phyloP scores from a whole-genome alignment of 2,797 vertebrate genomes.

The Lepilemur septentrionalis region DNA sequence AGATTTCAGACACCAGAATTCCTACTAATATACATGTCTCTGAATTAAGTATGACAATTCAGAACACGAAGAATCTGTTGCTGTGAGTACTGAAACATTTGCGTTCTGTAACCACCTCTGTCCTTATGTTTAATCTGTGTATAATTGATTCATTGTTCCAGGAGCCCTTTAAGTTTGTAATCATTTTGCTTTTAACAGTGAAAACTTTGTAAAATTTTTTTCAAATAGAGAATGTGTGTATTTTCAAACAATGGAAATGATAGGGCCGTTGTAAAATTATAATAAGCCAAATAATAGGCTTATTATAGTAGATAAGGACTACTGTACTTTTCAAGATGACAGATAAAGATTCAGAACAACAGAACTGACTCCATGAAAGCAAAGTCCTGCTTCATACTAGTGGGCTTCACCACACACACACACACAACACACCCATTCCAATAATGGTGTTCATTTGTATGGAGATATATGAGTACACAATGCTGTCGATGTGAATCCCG shows the following conservation, averaged over 20 bases:
- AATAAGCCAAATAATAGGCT: background rate
- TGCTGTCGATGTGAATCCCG: background rate
- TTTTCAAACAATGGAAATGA: background rate
- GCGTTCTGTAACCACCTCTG: background rate
- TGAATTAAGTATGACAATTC: background rate
- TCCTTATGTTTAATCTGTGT: background rate
- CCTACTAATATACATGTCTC: background rate
- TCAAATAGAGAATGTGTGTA: background rate
- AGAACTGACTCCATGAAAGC: background rate
- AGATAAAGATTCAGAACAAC: background rate
- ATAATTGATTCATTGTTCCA: background rate
- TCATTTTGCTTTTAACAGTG: background rate
- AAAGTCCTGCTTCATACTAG: background rate
- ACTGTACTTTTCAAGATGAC: background rate
- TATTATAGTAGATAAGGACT: background rate
- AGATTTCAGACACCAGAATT: background rate
- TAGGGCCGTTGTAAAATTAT: background rate
- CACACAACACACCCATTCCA: background rate
- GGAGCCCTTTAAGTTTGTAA: background rate
- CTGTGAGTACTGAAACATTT: background rate
- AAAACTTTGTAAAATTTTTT: slow-evolving; percentile 6
- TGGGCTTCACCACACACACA: background rate
- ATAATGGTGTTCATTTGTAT: background rate
- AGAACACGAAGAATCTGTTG: slow-evolving; percentile 3
- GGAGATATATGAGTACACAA: background rate